These are phyloP conservation scores for Drosophila paramelanica DNA, from an alignment of 2,888 invertebrate genomes.

Conservation along the genomic window DNA sequence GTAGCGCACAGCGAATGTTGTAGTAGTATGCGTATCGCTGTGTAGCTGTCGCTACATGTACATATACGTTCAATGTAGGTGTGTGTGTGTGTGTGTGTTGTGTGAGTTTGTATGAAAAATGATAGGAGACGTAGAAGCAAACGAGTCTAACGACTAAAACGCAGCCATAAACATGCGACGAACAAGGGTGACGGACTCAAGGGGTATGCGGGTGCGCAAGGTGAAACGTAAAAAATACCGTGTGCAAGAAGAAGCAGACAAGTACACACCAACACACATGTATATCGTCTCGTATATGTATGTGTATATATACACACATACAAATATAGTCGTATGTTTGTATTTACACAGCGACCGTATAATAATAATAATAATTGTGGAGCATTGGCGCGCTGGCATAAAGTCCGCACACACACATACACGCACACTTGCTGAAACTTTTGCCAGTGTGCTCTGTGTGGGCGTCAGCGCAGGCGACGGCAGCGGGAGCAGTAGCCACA, in stretches of 20 bases:
- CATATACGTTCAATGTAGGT: background rate
- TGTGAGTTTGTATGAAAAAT: conserved; percentile 58
- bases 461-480: conserved; percentile 33
- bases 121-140: conserved; percentile 63
- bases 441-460: conserved; percentile 39
- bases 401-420: conserved; percentile 35
- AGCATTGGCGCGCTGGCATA: conserved; percentile 62
- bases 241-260: conserved; percentile 47
- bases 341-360: conserved; percentile 42
- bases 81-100: conserved; percentile 14
- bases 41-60: conserved; percentile 21
- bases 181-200: background rate
- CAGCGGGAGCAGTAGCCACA: conserved; percentile 35
- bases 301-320: no score
- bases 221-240: conserved; percentile 69
- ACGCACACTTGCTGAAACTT: conserved; percentile 28
- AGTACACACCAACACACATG: conserved; percentile 19
- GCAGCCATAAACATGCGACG: conserved; percentile 49
- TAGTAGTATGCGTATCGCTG: conserved; percentile 27
- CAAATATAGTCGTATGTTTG: no score
- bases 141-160: conserved; percentile 72
- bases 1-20: conserved; percentile 25
- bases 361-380: conserved; percentile 75
- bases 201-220: conserved; percentile 59
- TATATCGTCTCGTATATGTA: background rate